Percentiles rank a stretch among this genome's conserved stretches.
These are phyloP conservation scores for Cylas formicarius DNA, from an alignment of 1,140 invertebrate genomes.

Conservation along the genomic window DNA sequence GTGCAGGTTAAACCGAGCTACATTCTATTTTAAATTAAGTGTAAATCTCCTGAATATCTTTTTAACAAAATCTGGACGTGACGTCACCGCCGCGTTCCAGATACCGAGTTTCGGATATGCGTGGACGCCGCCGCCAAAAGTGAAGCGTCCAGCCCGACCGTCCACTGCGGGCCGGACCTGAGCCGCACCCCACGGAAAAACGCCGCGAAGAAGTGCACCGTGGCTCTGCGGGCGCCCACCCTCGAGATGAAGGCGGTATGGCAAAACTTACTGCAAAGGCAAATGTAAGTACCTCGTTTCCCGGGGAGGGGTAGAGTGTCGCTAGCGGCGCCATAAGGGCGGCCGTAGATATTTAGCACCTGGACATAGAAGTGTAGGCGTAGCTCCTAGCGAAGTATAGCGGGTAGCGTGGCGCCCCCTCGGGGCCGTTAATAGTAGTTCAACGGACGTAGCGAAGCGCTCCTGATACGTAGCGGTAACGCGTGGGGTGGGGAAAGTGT, in stretches of 20 bases:
- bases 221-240: constrained; percentile 69
- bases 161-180: constrained; percentile 56
- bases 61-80: background rate
- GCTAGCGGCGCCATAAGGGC: no score
- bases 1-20: no score
- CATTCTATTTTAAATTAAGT: background rate
- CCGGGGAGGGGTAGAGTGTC: no score
- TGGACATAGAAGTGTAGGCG: no score
- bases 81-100: constrained; percentile 38
- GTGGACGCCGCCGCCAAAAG: constrained; percentile 49
- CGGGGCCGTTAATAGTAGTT: no score
- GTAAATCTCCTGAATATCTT: background rate
- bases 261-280: constrained; percentile 79
- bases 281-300: constrained; percentile 64
- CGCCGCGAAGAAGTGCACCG: constrained; percentile 54
- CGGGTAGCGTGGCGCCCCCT: no score
- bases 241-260: constrained; percentile 79
- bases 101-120: constrained; percentile 63
- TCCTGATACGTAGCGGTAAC: no score
- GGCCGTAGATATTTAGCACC: no score
- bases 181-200: constrained; percentile 52
- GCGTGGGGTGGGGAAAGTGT: no score
- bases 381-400: no score
- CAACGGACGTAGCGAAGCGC: no score
- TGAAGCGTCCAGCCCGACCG: constrained; percentile 53